Percentiles rank a stretch among this genome's conserved stretches.
These are phyloP conservation scores for Paracentrotus lividus DNA, from an alignment of 53 echinoderm and acorn worm species.

Conservation along the genomic window DNA sequence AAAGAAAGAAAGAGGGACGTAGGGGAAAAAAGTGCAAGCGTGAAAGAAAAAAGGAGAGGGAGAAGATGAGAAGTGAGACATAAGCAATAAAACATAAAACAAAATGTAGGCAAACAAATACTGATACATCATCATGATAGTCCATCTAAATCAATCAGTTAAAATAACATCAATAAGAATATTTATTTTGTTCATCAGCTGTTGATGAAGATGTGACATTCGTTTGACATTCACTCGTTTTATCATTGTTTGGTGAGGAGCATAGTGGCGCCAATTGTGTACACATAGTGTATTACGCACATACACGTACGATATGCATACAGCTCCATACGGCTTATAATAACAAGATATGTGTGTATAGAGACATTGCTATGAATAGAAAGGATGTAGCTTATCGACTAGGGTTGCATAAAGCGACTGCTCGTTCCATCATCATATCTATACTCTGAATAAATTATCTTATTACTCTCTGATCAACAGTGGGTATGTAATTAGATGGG, in stretches of 20 bases:
- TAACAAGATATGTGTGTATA: not conserved
- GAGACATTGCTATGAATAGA: not conserved
- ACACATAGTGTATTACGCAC: not conserved
- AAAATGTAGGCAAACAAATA: not conserved
- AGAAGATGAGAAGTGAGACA: not conserved
- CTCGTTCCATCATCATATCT: not conserved
- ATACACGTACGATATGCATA: not conserved
- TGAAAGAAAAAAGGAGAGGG: not conserved
- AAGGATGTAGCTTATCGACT: not conserved
- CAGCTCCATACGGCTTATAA: not conserved
- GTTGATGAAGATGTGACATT: not conserved
- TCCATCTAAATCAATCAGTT: not conserved
- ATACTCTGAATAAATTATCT: constrained; percentile 2
- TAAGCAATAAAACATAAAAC: too few relatives aligned
- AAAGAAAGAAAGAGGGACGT: constrained; percentile 26
- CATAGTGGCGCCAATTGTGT: not conserved
- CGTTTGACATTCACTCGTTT: not conserved
- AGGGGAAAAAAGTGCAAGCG: not conserved
- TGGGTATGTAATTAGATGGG: not conserved
- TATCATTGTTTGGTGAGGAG: not conserved
- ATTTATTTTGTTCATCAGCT: not conserved
- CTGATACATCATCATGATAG: not conserved
- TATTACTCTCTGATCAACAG: not conserved
- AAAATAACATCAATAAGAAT: not conserved
- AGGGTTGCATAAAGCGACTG: not conserved